These are phyloP conservation scores for Zootoca vivipara DNA, from an alignment of 2,113 vertebrate species.

Conservation along the genomic window DNA sequence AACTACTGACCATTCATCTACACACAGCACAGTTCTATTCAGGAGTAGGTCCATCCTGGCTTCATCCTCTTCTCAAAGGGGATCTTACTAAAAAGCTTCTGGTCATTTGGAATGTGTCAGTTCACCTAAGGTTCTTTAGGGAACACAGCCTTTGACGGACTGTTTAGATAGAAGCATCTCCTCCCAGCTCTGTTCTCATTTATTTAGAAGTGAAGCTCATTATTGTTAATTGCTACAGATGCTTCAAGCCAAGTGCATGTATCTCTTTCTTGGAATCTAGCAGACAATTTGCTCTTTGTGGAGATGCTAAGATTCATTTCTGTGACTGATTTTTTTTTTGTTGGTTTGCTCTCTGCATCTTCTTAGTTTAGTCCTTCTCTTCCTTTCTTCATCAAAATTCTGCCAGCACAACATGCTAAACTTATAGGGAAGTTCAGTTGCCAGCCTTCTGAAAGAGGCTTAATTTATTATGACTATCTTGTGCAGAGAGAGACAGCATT, in stretches of 20 bases:
- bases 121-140: slow-evolving; percentile 7
- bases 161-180: not conserved
- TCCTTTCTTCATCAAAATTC: not conserved
- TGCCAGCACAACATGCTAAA: not conserved
- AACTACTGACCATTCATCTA: too few relatives aligned
- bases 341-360: slow-evolving; percentile 11
- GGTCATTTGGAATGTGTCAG: not conserved
- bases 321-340: not conserved
- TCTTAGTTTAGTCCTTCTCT: slow-evolving; percentile 1
- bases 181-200: slow-evolving; percentile 17
- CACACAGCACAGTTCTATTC: too few relatives aligned
- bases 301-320: not conserved
- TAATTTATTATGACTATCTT: not conserved
- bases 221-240: not conserved
- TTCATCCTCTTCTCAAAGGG: not conserved
- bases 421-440: not conserved
- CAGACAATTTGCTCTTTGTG: not conserved
- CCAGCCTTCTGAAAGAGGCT: not conserved
- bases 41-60: not conserved
- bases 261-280: not conserved
- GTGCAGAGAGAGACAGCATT: not conserved
- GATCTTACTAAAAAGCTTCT: not conserved
- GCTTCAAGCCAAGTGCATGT: not conserved
- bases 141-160: not conserved
- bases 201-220: slow-evolving; percentile 6